Conservation (phyloP, 2,113 vertebrate species). For the Taxidea taxus region DNA sequence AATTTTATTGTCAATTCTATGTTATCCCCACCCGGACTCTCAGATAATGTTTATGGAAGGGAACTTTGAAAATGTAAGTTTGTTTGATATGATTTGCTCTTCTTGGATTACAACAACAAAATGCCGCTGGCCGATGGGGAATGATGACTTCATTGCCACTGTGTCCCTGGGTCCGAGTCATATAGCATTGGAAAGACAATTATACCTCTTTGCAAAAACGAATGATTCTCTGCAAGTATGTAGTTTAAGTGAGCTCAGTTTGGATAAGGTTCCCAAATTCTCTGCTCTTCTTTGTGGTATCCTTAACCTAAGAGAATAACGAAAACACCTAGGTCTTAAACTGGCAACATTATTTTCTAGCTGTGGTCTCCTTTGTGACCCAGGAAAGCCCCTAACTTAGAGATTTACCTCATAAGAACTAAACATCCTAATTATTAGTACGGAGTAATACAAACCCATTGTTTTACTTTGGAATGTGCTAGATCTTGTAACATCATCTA, state of each 20-base stretch:
- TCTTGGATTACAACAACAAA: slow-evolving; percentile 16
- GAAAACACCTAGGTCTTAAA: not conserved
- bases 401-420: not conserved
- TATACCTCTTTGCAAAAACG: not conserved
- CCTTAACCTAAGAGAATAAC: not conserved
- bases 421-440: not conserved
- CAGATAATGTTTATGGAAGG: slow-evolving; percentile 48
- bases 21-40: not conserved
- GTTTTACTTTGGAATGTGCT: not conserved
- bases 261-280: not conserved
- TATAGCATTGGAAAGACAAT: slow-evolving; percentile 25
- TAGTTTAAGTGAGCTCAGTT: not conserved
- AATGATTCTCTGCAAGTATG: not conserved
- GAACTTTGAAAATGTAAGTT: slow-evolving; percentile 69
- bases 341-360: not conserved
- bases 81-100: slow-evolving; percentile 60
- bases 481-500: not conserved
- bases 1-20: slow-evolving; percentile 21
- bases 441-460: not conserved
- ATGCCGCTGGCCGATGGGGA: not conserved
- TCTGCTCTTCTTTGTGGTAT: not conserved
- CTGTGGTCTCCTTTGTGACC: not conserved
- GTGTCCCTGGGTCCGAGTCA: slow-evolving; percentile 61
- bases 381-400: not conserved
- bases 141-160: slow-evolving; percentile 54